These are phyloP conservation scores for Brachionus manjavacas DNA, from an alignment of 1,140 invertebrate genomes.

Conservation along the genomic window DNA sequence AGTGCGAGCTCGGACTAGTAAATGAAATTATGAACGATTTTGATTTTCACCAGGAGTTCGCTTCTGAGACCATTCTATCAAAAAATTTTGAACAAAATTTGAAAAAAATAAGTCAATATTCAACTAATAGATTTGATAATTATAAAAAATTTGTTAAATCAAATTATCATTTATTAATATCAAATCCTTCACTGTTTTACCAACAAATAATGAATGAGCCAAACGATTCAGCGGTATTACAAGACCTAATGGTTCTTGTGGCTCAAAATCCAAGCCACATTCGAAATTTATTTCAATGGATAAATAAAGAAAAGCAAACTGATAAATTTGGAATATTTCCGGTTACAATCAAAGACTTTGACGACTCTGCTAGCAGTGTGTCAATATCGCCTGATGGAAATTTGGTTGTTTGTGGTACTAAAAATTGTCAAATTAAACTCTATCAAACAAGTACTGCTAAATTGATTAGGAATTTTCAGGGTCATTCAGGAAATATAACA, in stretches of 20 bases:
- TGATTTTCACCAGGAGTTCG: constrained; percentile 28
- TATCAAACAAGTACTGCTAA: constrained; percentile 50
- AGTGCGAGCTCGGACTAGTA: constrained; percentile 49
- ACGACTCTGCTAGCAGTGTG: constrained; percentile 50
- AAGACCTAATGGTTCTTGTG: constrained; percentile 44
- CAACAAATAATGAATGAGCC: constrained; percentile 54
- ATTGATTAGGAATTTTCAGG: constrained; percentile 50
- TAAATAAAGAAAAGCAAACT: constrained; percentile 47
- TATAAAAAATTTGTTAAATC: constrained; percentile 29
- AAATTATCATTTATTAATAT: constrained; percentile 43
- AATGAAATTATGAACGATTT: constrained; percentile 50
- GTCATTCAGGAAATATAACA: constrained; percentile 52
- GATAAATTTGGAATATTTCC: constrained; percentile 41
- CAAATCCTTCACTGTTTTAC: constrained; percentile 50
- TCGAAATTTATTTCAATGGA: constrained; percentile 44
- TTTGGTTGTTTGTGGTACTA: constrained; percentile 51
- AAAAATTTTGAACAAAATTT: constrained; percentile 43
- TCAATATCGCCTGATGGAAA: constrained; percentile 48
- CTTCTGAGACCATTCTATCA: constrained; percentile 44
- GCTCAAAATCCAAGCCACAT: neutral
- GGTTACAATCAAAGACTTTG: constrained; percentile 13
- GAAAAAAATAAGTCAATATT: neutral
- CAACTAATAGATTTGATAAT: neutral
- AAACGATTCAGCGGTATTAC: constrained; percentile 34
- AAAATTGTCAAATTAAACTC: constrained; percentile 51